These are phyloP conservation scores for Columba livia DNA, from an alignment of 2,113 vertebrate genomes.

Conservation along the genomic window DNA sequence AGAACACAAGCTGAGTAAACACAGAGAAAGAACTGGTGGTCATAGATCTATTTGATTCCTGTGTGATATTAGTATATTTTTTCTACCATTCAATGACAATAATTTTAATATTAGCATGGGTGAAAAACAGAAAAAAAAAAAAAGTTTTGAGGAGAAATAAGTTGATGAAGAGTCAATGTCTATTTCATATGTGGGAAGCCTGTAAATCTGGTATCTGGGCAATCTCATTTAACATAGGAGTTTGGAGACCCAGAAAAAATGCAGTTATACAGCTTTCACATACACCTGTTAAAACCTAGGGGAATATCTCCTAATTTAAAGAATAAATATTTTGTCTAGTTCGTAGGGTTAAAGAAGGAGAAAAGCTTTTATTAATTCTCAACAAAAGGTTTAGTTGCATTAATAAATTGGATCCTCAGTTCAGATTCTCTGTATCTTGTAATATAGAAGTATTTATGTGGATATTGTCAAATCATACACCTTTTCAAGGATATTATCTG, in stretches of 20 bases:
- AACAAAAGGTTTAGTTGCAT: neutral
- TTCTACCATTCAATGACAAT: neutral
- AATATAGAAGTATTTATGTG: no score
- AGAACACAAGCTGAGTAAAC: neutral
- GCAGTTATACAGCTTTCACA: neutral
- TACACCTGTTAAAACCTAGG: neutral
- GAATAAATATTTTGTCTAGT: neutral
- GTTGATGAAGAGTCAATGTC: neutral
- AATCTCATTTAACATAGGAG: neutral
- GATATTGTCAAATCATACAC: neutral
- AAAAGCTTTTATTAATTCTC: neutral
- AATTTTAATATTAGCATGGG: neutral
- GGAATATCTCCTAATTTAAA: neutral
- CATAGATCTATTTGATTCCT: neutral
- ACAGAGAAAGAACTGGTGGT: neutral
- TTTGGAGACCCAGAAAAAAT: neutral
- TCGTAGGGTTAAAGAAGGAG: neutral
- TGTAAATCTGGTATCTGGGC: neutral
- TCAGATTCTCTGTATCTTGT: neutral
- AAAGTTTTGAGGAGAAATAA: neutral
- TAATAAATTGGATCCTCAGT: neutral
- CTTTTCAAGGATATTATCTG: neutral
- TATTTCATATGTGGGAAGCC: neutral
- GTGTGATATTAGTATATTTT: neutral
- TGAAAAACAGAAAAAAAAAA: neutral